Base-by-base conservation (phyloP, 2,113 vertebrate species). In the Gallinago jamesoni region DNA sequence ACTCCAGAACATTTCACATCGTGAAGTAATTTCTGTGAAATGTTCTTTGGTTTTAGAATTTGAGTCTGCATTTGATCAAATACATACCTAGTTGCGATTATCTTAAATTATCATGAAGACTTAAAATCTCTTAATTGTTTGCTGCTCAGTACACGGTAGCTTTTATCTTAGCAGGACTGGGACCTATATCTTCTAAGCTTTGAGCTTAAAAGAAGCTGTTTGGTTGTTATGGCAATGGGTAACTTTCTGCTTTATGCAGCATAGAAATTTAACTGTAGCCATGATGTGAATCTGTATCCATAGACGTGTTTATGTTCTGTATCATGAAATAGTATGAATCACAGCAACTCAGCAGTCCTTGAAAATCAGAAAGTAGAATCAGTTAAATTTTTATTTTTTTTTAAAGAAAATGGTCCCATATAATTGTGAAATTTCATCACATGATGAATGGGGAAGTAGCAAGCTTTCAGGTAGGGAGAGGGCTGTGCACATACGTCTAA, bases 221-320 rank as follows among this genome's bases (percentile, higher is more conserved):
- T 78, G 68, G 81, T 89, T 96, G 69, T 91, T 91, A 84, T 79
- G 69, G 81, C 69, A 82, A 41, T 87, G 45, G 60, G 53, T 67
- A 96, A 94, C 95, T 96, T 94, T 92, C 31, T 45, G 63, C 45
- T 85, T 90, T 83, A 43, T 0, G 1, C 68, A 57, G 60, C 2
- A 1, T 14, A 63, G 69, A 95, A 74, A 59, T 63, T 17, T 84
- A 35, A 47, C 64, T 63, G 88, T 85, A 73, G 59, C 69, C n/a
- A 31, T 77, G 37, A 69, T 68, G 43, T 64, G 89, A 78, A 59
- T 89, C 80, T 91, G 53, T 56, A 78, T 78, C 69, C 10, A 1
- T 30, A 52, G n/a, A 60, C 64, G 43, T 89, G 64, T 89, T 92
- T 94, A 43, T 92, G 47, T 72, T 74, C 62, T 79, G 12, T 64